A percentile compares a stretch with the other conserved stretches of the same genome.
Conservation (phyloP, 2,113 vertebrate genomes). For the Nyctibius bracteatus region DNA sequence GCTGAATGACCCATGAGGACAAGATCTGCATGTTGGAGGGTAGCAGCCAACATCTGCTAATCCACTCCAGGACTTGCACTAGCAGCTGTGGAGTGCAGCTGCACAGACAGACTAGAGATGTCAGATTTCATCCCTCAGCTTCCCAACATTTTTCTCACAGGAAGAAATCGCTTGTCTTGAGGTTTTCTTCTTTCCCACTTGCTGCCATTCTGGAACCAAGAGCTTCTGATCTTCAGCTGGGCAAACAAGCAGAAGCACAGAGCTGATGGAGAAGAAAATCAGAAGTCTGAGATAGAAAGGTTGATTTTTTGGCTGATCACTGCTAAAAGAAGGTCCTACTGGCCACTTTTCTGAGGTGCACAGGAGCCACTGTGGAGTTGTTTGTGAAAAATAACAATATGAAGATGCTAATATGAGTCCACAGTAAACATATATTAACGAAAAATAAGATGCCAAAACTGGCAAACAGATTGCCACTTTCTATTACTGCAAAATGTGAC, state of each 20-base stretch:
- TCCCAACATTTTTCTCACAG: background rate
- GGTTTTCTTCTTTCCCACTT: background rate
- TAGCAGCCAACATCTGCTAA: constrained; percentile 16
- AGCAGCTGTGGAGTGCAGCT: constrained; percentile 45
- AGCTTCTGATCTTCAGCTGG: background rate
- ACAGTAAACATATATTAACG: background rate
- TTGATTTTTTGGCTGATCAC: background rate
- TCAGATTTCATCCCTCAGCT: background rate
- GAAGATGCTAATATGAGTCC: background rate
- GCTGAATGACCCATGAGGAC: background rate
- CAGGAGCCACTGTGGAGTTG: background rate
- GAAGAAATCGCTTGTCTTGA: background rate
- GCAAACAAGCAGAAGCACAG: background rate
- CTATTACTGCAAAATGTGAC: background rate
- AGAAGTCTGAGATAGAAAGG: background rate
- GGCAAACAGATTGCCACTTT: background rate
- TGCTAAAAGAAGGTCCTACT: background rate
- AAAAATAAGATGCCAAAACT: background rate
- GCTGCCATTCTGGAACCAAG: background rate
- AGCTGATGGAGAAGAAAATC: background rate
- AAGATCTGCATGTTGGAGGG: background rate
- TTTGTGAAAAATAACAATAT: background rate
- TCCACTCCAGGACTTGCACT: background rate
- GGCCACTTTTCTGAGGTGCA: background rate
- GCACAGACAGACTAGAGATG: background rate